phyloP scores from a whole-genome alignment of 2,797 vertebrate genomes.

The Rachycentron canadum region DNA sequence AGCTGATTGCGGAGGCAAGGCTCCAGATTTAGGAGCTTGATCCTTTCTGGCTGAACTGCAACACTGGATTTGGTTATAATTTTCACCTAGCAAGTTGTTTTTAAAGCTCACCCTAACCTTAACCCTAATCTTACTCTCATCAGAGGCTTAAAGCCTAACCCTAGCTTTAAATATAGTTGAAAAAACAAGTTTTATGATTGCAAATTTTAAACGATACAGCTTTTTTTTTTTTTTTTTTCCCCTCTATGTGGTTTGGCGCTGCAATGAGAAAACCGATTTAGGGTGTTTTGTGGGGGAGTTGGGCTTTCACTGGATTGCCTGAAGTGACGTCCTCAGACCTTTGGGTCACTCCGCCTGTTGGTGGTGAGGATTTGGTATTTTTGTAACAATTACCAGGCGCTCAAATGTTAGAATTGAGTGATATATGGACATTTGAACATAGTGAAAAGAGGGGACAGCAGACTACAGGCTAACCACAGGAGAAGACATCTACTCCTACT shows the following conservation, averaged over 20 bases:
- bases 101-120: slow-evolving; percentile 69
- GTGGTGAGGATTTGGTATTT: slow-evolving; percentile 63
- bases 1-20: slow-evolving; percentile 67
- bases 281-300: slow-evolving; percentile 60
- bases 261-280: slow-evolving; percentile 60
- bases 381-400: slow-evolving; percentile 61
- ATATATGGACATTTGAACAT: slow-evolving; percentile 54
- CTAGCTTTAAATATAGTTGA: slow-evolving; percentile 64
- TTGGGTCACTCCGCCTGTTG: slow-evolving; percentile 44
- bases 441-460: slow-evolving; percentile 41
- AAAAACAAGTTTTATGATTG: slow-evolving; percentile 69
- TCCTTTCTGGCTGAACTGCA: slow-evolving; percentile 54
- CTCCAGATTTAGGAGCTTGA: slow-evolving; percentile 68
- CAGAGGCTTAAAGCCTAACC: slow-evolving; percentile 57
- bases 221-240: not conserved
- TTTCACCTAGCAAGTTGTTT: slow-evolving; percentile 72
- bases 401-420: slow-evolving; percentile 51
- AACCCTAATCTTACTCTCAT: slow-evolving; percentile 73
- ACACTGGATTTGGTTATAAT: slow-evolving; percentile 68
- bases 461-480: slow-evolving; percentile 36
- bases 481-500: slow-evolving; percentile 24
- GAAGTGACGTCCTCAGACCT: slow-evolving; percentile 45
- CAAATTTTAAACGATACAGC: slow-evolving; percentile 58
- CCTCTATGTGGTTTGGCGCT: slow-evolving; percentile 61
- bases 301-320: slow-evolving; percentile 44